phyloP scores from a whole-genome alignment of 2,888 invertebrate species.

The Apotomis betuletana region DNA sequence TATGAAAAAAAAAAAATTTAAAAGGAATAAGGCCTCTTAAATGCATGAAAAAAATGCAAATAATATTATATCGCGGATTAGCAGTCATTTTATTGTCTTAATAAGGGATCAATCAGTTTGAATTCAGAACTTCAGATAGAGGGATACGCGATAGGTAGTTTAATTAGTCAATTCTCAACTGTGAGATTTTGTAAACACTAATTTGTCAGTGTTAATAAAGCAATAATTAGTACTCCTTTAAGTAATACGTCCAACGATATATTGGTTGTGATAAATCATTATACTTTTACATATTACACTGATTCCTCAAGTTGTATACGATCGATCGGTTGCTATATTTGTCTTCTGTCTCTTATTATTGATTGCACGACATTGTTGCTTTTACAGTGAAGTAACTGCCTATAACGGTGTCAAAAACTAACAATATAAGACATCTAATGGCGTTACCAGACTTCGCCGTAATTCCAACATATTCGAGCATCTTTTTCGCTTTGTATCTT shows the following conservation, averaged over 20 bases:
- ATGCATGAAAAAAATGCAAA: too few relatives aligned
- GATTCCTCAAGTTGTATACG: neutral
- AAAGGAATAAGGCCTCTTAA: too few relatives aligned
- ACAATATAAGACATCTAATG: too few relatives aligned
- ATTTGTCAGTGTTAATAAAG: conserved; percentile 24
- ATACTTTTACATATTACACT: conserved; percentile 5
- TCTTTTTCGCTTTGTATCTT: too few relatives aligned
- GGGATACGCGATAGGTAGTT: neutral
- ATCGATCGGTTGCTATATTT: neutral
- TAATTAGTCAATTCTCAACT: conserved; percentile 13
- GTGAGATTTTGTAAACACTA: neutral
- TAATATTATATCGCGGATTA: too few relatives aligned
- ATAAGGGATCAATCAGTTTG: neutral
- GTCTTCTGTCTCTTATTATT: neutral
- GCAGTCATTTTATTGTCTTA: too few relatives aligned
- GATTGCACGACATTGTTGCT: neutral
- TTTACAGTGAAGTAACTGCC: neutral
- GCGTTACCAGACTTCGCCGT: too few relatives aligned
- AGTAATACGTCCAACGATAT: conserved; percentile 34
- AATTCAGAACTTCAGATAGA: conserved; percentile 1
- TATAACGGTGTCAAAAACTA: too few relatives aligned
- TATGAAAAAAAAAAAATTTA: too few relatives aligned
- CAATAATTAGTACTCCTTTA: conserved; percentile 31
- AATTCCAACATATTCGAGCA: too few relatives aligned
- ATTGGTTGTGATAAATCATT: conserved; percentile 35